Evolutionary conservation across 2,888 invertebrate genomes (phyloP).

Genomic region (Ypsolopha scabrella): DNA sequence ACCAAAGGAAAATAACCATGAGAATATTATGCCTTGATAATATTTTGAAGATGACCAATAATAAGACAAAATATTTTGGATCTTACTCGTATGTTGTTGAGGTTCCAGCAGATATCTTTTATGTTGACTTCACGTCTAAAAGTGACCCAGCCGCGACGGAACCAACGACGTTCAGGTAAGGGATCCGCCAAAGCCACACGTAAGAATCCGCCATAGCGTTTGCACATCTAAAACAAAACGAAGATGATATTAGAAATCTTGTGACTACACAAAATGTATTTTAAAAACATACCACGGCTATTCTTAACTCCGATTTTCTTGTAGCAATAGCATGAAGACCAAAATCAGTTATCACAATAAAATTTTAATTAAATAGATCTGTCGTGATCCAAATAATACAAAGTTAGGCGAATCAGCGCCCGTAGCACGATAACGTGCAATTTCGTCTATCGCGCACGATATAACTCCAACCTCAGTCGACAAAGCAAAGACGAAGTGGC

Average conservation of each 20-base stretch:
- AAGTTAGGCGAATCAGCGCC: no score
- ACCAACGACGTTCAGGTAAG: constrained; percentile 95
- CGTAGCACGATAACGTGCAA: no score
- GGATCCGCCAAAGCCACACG: constrained; percentile 98
- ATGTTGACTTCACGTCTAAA: constrained; percentile 97
- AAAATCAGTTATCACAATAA: no score
- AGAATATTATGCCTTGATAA: not conserved
- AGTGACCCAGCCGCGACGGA: constrained; percentile 98
- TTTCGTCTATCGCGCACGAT: no score
- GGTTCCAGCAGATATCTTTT: constrained; percentile 99
- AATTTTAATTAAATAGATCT: no score
- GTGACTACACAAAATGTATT: no score
- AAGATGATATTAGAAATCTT: not conserved
- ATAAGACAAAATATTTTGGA: not conserved
- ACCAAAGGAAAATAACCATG: not conserved
- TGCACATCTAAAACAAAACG: constrained; percentile 76
- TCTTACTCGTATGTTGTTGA: constrained; percentile 90
- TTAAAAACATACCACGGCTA: not conserved
- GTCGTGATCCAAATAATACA: no score
- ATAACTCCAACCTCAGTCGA: no score
- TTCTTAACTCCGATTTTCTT: no score
- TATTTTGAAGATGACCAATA: not conserved
- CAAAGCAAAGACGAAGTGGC: no score
- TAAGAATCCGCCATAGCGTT: constrained; percentile 92
- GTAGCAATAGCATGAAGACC: no score